Percentiles rank a stretch among this genome's conserved stretches.
Conservation (phyloP, 2,797 vertebrate genomes). For the Kryptolebias ocellatus region DNA sequence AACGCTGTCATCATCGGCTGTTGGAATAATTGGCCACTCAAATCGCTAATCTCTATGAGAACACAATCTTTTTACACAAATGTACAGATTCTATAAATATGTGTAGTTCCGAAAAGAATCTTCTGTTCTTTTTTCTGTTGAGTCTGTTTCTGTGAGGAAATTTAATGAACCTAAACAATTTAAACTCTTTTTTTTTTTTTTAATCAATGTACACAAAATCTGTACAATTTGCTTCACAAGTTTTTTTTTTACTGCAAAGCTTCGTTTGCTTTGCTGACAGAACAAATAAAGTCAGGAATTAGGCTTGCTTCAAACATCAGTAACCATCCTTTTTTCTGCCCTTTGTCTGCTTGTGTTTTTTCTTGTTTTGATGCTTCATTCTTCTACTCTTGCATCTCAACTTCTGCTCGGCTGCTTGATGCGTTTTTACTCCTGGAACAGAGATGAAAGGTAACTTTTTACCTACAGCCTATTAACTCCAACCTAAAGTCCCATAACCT, state of each 20-base stretch:
- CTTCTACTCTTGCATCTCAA: conserved; percentile 28
- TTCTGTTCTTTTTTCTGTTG: conserved; percentile 12
- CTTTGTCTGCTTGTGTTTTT: conserved; percentile 35
- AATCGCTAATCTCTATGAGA: conserved; percentile 6
- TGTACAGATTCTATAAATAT: conserved; percentile 15
- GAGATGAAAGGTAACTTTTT: conserved; percentile 69
- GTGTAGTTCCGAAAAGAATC: neutral
- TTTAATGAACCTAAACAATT: conserved; percentile 10
- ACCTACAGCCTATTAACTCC: neutral
- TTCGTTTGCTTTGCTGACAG: conserved; percentile 37
- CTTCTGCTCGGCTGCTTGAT: conserved; percentile 53
- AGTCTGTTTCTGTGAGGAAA: conserved; percentile 13
- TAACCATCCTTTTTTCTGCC: conserved; percentile 49
- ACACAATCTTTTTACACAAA: conserved; percentile 23
- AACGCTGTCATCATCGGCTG: conserved; percentile 15
- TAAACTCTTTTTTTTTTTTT: conserved; percentile 3
- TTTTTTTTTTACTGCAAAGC: conserved; percentile 26
- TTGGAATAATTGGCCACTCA: conserved; percentile 23
- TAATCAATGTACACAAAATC: conserved; percentile 2
- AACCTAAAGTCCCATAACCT: neutral
- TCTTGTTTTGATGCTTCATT: conserved; percentile 20
- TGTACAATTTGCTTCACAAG: neutral
- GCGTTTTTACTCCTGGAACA: conserved; percentile 50
- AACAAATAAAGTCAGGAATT: conserved; percentile 31
- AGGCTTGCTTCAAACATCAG: conserved; percentile 44